A percentile compares a stretch with the other conserved stretches of the same genome.
These are phyloP conservation scores for Cynodonichthys magdalenae DNA, from an alignment of 2,797 vertebrate genomes.

Conservation along the genomic window DNA sequence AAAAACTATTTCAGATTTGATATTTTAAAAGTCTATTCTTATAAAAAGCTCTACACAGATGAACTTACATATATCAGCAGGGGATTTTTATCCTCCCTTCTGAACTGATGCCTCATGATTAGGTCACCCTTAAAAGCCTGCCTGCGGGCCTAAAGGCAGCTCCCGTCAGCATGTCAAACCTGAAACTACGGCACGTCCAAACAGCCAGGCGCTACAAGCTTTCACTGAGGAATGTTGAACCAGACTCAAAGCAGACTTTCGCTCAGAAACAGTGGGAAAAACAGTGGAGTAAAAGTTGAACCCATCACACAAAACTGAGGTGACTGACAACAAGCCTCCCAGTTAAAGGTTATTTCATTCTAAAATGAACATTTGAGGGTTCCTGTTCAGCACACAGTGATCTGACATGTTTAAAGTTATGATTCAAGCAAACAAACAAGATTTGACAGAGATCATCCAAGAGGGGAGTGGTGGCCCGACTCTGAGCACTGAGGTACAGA, in stretches of 20 bases:
- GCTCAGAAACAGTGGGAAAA: not conserved
- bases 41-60: too few relatives aligned
- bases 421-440: slow-evolving; percentile 33
- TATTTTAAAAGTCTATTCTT: too few relatives aligned
- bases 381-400: slow-evolving; percentile 48
- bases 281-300: slow-evolving; percentile 2
- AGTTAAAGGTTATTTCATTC: slow-evolving; percentile 3
- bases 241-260: slow-evolving; percentile 9
- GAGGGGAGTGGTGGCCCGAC: slow-evolving; percentile 16
- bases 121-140: slow-evolving; percentile 53
- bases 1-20: too few relatives aligned
- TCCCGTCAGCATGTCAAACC: slow-evolving; percentile 41
- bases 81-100: slow-evolving; percentile 13
- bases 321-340: not conserved
- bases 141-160: slow-evolving; percentile 32
- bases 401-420: slow-evolving; percentile 16
- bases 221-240: slow-evolving; percentile 18
- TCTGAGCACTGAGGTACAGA: slow-evolving; percentile 13
- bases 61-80: too few relatives aligned
- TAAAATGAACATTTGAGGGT: slow-evolving; percentile 35
- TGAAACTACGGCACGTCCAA: slow-evolving; percentile 35
- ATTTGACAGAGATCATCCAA: slow-evolving; percentile 51
- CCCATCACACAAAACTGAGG: slow-evolving; percentile 1
- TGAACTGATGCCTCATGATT: slow-evolving; percentile 47
- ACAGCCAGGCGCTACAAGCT: slow-evolving; percentile 24